Base-by-base conservation (phyloP, 64 coral and sea anemone species). In the Stylophora pistillata region DNA sequence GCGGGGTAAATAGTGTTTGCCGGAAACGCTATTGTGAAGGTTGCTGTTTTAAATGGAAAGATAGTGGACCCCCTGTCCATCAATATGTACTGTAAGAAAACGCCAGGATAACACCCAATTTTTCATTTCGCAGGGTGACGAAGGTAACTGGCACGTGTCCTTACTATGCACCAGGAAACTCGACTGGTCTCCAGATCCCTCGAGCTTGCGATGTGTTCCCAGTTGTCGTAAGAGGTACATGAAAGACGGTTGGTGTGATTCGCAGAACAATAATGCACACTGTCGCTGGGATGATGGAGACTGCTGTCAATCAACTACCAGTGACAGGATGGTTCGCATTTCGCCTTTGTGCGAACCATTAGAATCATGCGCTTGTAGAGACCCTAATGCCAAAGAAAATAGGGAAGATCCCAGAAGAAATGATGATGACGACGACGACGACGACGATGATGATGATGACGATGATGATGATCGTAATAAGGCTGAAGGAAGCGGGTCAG, bases 231-330 rank as follows among this genome's bases (percentile, higher is more conserved):
- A 13, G 16, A 37, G 79, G 7, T 68, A 73, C 23, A 56, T 99
- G 6, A 72, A 33, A 1, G 97, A 99, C 71, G 85, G 84, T 1
- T 78, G 55, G 25, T 99, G 97, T 30, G 93, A 95, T 68, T 18
- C 10, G 1, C 10, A 9, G 1, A 93, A 95, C 73, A 99, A 99
- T 33, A 95, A 95, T 30, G 70, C 87, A 59, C 93, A 99, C 76
- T 99, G 97, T 74, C 71, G 87, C 14, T 99, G 88, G 65, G 97
- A 99, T 31, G 93, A 85, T 30, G 97, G 97, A 13, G 97, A 99
- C 77, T 99, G 97, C 68, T 99, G 97, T 55, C 58, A 34, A 15
- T 92, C 93, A 15, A 89, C 89, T 2, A 3, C 79, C 2, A 85
- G 56, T 28, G 32, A 88, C 30, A 55, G 81, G 16, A 37, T 47